A percentile compares a stretch with the other conserved stretches of the same genome.
These are phyloP conservation scores for Asbolus verrucosus DNA, from an alignment of 1,140 invertebrate species.

Conservation along the genomic window DNA sequence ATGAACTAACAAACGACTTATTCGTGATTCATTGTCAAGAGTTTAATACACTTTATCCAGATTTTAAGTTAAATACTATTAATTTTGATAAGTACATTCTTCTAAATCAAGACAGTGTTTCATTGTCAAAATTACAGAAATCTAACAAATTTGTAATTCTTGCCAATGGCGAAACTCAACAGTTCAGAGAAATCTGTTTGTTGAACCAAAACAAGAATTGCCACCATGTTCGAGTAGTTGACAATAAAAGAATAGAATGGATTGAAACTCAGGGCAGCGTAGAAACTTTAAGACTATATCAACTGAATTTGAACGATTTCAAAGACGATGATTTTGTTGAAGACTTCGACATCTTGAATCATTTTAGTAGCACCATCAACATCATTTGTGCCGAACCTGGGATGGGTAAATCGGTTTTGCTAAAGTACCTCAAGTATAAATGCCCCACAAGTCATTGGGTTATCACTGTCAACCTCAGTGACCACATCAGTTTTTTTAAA, in stretches of 20 bases:
- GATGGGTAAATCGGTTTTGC: constrained; percentile 30
- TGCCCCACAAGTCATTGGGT: constrained; percentile 14
- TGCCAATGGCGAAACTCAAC: not conserved
- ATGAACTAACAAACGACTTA: not conserved
- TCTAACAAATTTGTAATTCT: not conserved
- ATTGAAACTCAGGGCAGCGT: not conserved
- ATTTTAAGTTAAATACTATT: not conserved
- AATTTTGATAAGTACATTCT: not conserved
- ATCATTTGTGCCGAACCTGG: constrained; percentile 17
- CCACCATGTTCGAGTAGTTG: not conserved
- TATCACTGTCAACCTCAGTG: constrained; percentile 3
- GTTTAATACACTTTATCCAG: not conserved
- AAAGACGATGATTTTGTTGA: not conserved
- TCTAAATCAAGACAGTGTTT: no score
- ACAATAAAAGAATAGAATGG: constrained; percentile 1
- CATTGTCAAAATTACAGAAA: no score
- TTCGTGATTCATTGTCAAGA: not conserved
- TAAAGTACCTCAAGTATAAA: constrained; percentile 11
- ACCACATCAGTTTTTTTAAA: constrained; percentile 11
- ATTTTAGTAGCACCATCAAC: constrained; percentile 3
- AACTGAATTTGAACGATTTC: not conserved
- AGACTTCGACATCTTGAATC: not conserved
- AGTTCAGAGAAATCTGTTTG: not conserved
- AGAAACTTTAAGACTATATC: not conserved
- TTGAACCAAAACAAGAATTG: not conserved